phyloP scores from a whole-genome alignment of 2,113 vertebrate genomes.

The Prinia subflava region DNA sequence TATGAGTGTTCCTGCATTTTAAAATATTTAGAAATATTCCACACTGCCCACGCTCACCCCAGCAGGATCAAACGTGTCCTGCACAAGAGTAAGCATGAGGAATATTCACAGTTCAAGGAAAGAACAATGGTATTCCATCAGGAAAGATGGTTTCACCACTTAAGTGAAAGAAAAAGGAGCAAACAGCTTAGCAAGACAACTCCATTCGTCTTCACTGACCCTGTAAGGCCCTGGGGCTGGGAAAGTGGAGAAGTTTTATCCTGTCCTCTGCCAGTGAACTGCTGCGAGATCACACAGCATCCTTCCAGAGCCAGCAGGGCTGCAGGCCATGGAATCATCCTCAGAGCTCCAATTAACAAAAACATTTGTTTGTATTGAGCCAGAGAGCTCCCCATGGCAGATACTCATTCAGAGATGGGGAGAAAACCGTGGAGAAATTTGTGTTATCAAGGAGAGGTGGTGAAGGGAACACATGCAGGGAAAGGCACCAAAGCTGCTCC shows the following conservation, averaged over 20 bases:
- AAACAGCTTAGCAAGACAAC: not conserved
- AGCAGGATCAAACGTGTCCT: not conserved
- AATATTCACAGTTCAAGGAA: not conserved
- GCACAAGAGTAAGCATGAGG: not conserved
- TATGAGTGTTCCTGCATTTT: not conserved
- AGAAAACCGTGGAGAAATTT: not conserved
- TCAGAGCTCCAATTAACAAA: not conserved
- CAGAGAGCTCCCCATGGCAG: not conserved
- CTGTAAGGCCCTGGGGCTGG: not conserved
- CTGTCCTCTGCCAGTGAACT: not conserved
- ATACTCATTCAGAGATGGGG: not conserved
- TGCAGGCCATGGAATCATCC: too few relatives aligned
- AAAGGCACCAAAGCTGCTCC: not conserved
- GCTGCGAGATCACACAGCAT: not conserved
- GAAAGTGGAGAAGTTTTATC: not conserved
- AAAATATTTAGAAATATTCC: not conserved
- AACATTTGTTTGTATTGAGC: not conserved
- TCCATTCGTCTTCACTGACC: not conserved
- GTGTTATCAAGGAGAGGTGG: not conserved
- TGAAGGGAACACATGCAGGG: not conserved
- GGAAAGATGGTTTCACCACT: not conserved
- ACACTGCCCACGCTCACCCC: not conserved
- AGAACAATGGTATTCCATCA: not conserved
- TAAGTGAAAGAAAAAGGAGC: not conserved
- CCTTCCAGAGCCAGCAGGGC: not conserved